phyloP scores from a whole-genome alignment of 2,113 vertebrate species.

The Psephotus haematonotus region DNA sequence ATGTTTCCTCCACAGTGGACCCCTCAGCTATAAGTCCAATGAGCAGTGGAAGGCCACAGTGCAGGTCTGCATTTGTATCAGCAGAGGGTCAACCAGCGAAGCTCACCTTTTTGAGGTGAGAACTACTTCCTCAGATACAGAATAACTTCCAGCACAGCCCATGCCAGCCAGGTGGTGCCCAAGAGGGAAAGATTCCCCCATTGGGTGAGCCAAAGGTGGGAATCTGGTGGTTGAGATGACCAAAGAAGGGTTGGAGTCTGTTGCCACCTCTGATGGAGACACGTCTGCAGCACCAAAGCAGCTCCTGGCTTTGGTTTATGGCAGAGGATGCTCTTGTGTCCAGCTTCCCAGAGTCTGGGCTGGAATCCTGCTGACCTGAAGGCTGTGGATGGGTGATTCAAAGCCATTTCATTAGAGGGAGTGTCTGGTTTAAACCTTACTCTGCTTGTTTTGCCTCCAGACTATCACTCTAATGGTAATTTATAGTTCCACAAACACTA shows the following conservation, averaged over 20 bases:
- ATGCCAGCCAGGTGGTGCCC: background rate
- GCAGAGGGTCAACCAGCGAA: background rate
- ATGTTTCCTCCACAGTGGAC: accelerated
- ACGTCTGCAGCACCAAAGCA: background rate
- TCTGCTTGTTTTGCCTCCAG: background rate
- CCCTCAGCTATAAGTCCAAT: accelerated
- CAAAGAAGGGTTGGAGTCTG: background rate
- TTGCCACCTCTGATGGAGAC: background rate
- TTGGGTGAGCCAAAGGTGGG: background rate
- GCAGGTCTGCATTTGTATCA: background rate
- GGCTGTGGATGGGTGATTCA: background rate
- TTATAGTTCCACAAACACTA: background rate
- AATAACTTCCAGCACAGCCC: background rate
- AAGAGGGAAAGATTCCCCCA: no score
- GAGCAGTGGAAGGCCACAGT: background rate
- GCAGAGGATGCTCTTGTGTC: background rate
- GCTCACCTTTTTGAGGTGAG: background rate
- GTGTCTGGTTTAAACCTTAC: background rate
- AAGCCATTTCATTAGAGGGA: background rate
- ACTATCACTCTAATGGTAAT: background rate
- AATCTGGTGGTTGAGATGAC: background rate
- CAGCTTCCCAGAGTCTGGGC: background rate
- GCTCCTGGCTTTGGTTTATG: background rate
- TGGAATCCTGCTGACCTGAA: background rate
- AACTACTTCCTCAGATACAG: background rate